These are phyloP conservation scores for Plestiodon gilberti DNA, from an alignment of 2,113 vertebrate genomes.

Conservation along the genomic window DNA sequence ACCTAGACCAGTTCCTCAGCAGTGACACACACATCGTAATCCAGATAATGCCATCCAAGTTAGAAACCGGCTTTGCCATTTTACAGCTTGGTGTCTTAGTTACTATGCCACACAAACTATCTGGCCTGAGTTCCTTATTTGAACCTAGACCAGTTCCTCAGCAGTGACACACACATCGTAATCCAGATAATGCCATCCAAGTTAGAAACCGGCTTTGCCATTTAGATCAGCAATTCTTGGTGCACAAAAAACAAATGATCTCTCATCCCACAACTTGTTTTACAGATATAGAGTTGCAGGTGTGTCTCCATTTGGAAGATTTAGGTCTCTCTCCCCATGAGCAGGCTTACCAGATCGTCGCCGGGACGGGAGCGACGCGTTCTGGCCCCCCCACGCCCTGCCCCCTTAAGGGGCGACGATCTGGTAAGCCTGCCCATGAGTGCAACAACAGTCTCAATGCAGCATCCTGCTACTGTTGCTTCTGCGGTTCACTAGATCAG, in stretches of 20 bases:
- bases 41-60: neutral
- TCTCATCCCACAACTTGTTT: neutral
- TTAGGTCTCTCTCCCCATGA: neutral
- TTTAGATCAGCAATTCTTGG: neutral
- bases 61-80: neutral
- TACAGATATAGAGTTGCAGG: neutral
- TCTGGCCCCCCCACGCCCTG: too few relatives aligned
- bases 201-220: neutral
- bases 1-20: neutral
- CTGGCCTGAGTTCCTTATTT: too few relatives aligned
- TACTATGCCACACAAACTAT: too few relatives aligned
- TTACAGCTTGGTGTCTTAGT: too few relatives aligned
- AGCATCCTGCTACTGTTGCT: neutral
- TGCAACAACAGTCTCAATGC: too few relatives aligned
- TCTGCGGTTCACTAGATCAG: neutral
- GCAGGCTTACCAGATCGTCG: too few relatives aligned
- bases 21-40: neutral
- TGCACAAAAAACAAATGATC: neutral
- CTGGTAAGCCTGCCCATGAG: too few relatives aligned
- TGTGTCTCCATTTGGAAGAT: neutral
- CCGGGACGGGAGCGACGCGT: too few relatives aligned
- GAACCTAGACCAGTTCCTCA: neutral
- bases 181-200: neutral
- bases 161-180: neutral
- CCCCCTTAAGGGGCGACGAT: too few relatives aligned